Evolutionary conservation across 1,140 invertebrate species (phyloP), one percentile per base, ranked within the genome.

Genomic region (Drosophila paulistorum): DNA sequence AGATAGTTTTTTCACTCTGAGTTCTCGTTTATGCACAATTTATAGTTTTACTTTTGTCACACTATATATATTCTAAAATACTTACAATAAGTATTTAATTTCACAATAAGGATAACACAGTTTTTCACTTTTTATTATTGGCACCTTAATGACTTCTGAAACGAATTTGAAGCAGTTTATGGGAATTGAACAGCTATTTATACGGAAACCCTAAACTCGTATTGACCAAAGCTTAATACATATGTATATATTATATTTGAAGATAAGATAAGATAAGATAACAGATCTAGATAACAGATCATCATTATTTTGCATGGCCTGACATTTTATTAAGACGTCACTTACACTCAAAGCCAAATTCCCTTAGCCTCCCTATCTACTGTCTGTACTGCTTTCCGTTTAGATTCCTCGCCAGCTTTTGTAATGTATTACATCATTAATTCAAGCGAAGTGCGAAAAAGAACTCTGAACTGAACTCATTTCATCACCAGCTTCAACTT

Each of bases 341-440:
- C 45, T 51, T 51, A 23, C 45, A 13, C 37, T 13, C 37, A 39
- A 4, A 2, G 3, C 11, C 37, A 17, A 1, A 17, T 0, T 17
- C 17, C 17, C 10, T 2, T 39, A 11, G 1, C 45, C 7, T 4
- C 14, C 45, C 4, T 26, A 4, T 26, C 23, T 26, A 3, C n/a
- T n/a, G 23, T 26, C 23, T 3, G 0, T 30, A 30, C 30, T 30
- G 6, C 1, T 37, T 37, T 20, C 45, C 7, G 14, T 20, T 9
- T 6, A 30, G 5, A 57, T 70, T 17, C 13, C 23, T 51, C 51
- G 42, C 39, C n/a, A 39, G 23, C 70, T 75, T 64, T 65, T 65
- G 72, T 68, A 75, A 75, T 75, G 73, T 75, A 75, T 75, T 75
- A 68, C 73, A 75, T 51, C 45, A 51, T 51, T 51, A 51, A 51